Conservation (phyloP, 2,888 invertebrate genomes). For the Tenthredo distinguenda region DNA sequence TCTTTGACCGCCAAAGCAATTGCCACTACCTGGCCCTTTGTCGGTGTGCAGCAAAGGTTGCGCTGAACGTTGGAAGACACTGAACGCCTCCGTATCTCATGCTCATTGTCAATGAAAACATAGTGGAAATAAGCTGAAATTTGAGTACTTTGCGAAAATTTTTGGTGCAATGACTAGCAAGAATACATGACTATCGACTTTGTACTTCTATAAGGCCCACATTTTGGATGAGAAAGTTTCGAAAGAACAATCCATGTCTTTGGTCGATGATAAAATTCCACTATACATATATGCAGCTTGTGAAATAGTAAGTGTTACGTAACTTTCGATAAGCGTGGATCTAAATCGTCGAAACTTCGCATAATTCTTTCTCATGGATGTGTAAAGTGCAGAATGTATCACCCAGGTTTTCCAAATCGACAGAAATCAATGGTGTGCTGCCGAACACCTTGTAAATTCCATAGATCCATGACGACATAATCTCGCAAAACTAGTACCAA, state of each 20-base stretch:
- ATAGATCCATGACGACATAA: neutral
- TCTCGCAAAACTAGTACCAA: neutral
- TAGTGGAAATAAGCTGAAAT: neutral
- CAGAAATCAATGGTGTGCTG: neutral
- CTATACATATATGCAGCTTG: neutral
- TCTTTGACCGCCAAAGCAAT: constrained; percentile 13
- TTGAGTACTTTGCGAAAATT: too few relatives aligned
- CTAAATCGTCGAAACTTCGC: neutral
- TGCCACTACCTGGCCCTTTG: constrained; percentile 3
- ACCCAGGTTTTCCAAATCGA: neutral
- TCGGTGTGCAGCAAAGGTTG: neutral
- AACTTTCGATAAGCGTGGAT: neutral
- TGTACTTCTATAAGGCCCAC: neutral
- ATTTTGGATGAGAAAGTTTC: neutral
- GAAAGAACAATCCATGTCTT: neutral
- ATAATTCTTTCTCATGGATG: neutral
- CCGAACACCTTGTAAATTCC: neutral
- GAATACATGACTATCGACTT: neutral
- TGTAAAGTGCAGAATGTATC: neutral
- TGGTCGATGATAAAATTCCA: neutral
- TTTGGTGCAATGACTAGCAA: too few relatives aligned
- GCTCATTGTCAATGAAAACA: neutral
- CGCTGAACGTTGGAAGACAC: neutral
- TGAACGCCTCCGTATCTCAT: neutral
- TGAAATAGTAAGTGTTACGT: neutral